Evolutionary conservation across 2,888 invertebrate genomes (phyloP).

Genomic region (Macropis europaea): DNA sequence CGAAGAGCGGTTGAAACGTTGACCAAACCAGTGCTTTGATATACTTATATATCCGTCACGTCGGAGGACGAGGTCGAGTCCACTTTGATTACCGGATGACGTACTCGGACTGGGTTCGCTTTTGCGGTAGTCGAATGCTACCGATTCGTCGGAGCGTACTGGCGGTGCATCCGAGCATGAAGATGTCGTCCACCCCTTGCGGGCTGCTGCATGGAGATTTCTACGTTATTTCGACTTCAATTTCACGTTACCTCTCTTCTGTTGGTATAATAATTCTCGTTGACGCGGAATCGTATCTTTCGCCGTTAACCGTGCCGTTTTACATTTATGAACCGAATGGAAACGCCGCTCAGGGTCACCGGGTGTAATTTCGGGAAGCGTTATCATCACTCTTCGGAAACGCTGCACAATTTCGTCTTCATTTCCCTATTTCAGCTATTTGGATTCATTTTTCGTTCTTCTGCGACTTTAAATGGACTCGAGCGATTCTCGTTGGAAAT

Average conservation of each 20-base stretch:
- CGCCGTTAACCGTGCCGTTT: conserved; percentile 31
- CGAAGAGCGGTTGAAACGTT: conserved; percentile 63
- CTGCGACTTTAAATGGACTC: too few relatives aligned
- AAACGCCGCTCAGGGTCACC: conserved; percentile 10
- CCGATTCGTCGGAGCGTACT: conserved; percentile 57
- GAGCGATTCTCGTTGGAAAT: background rate
- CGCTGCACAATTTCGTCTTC: background rate
- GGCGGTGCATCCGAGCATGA: conserved; percentile 61
- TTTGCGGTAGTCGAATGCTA: conserved; percentile 62
- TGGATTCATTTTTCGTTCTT: too few relatives aligned
- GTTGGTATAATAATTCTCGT: conserved; percentile 42
- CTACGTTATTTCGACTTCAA: conserved; percentile 60
- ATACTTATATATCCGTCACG: conserved; percentile 71
- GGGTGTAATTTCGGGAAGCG: background rate
- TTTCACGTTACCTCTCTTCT: conserved; percentile 33
- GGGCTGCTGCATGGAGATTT: conserved; percentile 34
- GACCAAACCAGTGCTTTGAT: conserved; percentile 71
- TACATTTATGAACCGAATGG: conserved; percentile 20
- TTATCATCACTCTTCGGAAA: background rate
- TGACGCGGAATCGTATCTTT: conserved; percentile 26
- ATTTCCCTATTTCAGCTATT: too few relatives aligned
- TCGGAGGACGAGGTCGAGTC: conserved; percentile 67
- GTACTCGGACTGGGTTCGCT: conserved; percentile 62
- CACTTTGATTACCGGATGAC: conserved; percentile 76
- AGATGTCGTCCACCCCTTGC: conserved; percentile 52